Evolutionary conservation across 2,113 vertebrate genomes (phyloP).

Genomic region (Tinamus guttatus): DNA sequence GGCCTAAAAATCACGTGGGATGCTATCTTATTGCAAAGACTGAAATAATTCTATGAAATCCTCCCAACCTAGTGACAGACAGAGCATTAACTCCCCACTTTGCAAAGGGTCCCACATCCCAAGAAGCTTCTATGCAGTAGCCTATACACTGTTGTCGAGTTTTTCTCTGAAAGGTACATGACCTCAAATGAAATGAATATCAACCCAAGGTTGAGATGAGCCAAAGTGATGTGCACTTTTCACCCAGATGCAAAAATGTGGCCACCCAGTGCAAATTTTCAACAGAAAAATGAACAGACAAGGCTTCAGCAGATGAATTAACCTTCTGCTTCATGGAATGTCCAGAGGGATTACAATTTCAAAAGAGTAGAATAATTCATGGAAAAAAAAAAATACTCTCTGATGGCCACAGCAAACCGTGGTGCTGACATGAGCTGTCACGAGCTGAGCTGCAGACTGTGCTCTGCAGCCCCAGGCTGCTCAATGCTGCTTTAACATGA

Average conservation of each 20-base stretch:
- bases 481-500: neutral
- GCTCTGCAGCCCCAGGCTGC: neutral
- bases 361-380: neutral
- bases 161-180: neutral
- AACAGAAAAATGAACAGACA: constrained; percentile 3
- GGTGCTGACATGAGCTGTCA: neutral
- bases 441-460: rapidly evolving
- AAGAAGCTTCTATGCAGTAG: neutral
- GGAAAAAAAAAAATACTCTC: neutral
- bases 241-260: neutral
- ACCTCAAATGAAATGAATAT: constrained; percentile 3
- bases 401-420: too few species aligned
- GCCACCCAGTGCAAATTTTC: neutral
- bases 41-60: neutral
- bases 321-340: neutral
- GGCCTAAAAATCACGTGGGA: neutral
- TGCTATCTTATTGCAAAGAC: neutral
- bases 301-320: neutral
- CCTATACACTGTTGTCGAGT: neutral
- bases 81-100: neutral
- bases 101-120: neutral
- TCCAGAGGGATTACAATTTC: neutral
- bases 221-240: neutral
- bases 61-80: neutral
- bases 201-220: neutral